A percentile compares a stretch with the other conserved stretches of the same genome.
These are phyloP conservation scores for Rhea americana DNA, from an alignment of 2,113 vertebrate genomes.

Conservation along the genomic window DNA sequence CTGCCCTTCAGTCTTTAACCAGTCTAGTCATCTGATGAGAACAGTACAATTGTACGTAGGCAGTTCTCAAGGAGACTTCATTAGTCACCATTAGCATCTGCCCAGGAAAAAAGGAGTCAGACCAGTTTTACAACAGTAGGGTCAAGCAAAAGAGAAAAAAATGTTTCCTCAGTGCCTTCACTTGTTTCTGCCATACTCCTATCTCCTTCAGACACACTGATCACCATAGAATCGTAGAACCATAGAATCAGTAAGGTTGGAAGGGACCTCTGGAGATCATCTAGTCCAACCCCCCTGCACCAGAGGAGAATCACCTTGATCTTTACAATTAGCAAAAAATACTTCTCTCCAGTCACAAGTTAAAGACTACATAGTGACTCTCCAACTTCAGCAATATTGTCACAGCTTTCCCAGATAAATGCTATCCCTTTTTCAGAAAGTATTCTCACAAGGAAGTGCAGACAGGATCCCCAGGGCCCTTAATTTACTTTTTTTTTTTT, in stretches of 20 bases:
- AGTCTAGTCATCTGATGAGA: not conserved
- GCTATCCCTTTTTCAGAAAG: not conserved
- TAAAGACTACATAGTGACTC: not conserved
- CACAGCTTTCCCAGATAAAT: not conserved
- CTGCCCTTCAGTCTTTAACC: rapidly evolving
- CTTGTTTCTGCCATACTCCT: not conserved
- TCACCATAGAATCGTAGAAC: not conserved
- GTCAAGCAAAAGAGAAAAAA: not conserved
- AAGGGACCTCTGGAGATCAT: no score
- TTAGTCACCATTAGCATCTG: not conserved
- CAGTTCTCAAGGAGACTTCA: not conserved
- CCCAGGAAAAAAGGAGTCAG: not conserved
- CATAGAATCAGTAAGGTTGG: no score
- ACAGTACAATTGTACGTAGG: not conserved
- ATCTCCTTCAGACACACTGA: not conserved
- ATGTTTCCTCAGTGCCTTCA: not conserved
- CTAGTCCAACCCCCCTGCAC: no score
- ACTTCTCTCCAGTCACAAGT: not conserved
- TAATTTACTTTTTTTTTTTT: not conserved
- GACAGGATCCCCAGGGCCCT: not conserved
- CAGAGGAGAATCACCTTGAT: not conserved
- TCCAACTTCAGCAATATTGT: not conserved
- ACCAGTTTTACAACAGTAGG: not conserved
- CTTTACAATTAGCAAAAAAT: not conserved
- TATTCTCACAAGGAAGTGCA: not conserved